Conservation (phyloP, 2,888 invertebrate genomes). For the Pomacea canaliculata region DNA sequence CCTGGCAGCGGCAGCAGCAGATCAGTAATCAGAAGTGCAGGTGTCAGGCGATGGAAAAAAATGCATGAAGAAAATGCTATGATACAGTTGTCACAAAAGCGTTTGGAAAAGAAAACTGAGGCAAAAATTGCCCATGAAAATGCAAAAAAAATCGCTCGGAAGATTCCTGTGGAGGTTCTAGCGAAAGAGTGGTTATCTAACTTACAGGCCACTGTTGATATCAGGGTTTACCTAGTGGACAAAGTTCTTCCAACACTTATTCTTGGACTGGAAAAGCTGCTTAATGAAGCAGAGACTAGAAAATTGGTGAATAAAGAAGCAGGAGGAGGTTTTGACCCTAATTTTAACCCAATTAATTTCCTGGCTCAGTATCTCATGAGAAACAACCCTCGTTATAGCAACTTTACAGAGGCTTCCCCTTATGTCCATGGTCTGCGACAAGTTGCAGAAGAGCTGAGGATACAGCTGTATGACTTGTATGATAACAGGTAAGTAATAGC, state of each 20-base stretch:
- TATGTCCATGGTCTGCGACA: slow-evolving; percentile 67
- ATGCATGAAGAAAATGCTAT: slow-evolving; percentile 67
- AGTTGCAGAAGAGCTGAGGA: slow-evolving; percentile 64
- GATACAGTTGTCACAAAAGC: slow-evolving; percentile 59
- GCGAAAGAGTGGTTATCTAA: slow-evolving; percentile 67
- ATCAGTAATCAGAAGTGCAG: background rate
- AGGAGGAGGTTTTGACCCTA: slow-evolving; percentile 53
- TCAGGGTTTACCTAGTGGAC: slow-evolving; percentile 66
- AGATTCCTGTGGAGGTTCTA: slow-evolving; percentile 67
- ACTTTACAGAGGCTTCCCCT: slow-evolving; percentile 69
- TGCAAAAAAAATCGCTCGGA: slow-evolving; percentile 60
- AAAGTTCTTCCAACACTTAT: slow-evolving; percentile 68
- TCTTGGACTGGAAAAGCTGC: slow-evolving; percentile 68
- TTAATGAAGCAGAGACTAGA: slow-evolving; percentile 65
- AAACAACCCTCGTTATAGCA: slow-evolving; percentile 69
- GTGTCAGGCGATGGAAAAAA: slow-evolving; percentile 55
- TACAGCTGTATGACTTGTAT: slow-evolving; percentile 66
- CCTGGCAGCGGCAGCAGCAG: slow-evolving; percentile 1
- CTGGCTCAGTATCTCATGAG: slow-evolving; percentile 69
- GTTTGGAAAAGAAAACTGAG: slow-evolving; percentile 59
- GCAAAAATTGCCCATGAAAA: slow-evolving; percentile 55
- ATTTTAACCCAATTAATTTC: slow-evolving; percentile 70
- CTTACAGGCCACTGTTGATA: slow-evolving; percentile 63
- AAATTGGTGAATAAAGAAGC: slow-evolving; percentile 50
- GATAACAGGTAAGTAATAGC: slow-evolving; percentile 64